A percentile compares a stretch with the other conserved stretches of the same genome.
Conservation (phyloP, 2,113 vertebrate genomes). For the Clarias macrocephalus region DNA sequence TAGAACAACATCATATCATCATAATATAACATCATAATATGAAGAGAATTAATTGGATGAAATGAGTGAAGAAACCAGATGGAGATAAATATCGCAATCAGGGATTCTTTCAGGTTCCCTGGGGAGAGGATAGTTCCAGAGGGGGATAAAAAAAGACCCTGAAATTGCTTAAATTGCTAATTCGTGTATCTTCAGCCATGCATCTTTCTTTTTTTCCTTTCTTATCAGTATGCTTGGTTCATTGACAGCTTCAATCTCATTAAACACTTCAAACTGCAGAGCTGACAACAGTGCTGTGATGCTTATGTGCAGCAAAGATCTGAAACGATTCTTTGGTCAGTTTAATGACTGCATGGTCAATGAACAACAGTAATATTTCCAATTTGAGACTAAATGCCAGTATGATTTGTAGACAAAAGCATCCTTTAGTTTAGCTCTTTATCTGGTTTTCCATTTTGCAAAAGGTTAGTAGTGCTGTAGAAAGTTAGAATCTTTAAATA, state of each 20-base stretch:
- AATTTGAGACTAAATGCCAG: not conserved
- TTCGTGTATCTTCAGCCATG: slow-evolving; percentile 12
- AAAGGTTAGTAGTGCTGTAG: not conserved
- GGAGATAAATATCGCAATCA: slow-evolving; percentile 62
- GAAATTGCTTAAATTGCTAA: slow-evolving; percentile 40
- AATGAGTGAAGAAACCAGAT: slow-evolving; percentile 58
- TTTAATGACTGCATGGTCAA: not conserved
- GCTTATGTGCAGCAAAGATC: not conserved
- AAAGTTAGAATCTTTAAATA: not conserved
- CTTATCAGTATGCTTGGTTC: slow-evolving; percentile 7
- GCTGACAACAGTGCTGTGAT: not conserved
- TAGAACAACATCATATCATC: not conserved
- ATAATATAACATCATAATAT: slow-evolving; percentile 60
- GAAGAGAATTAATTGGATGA: slow-evolving; percentile 64
- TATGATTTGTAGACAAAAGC: not conserved
- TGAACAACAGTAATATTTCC: not conserved
- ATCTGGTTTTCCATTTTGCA: not conserved
- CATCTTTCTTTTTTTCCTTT: not conserved
- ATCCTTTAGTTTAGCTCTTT: not conserved
- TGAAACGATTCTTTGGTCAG: not conserved
- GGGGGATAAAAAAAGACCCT: slow-evolving; percentile 13
- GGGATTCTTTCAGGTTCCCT: slow-evolving; percentile 55
- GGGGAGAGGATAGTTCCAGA: slow-evolving; percentile 37
- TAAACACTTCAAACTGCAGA: not conserved
- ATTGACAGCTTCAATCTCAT: not conserved